These are phyloP conservation scores for Macrophya annulata DNA, from an alignment of 2,888 invertebrate genomes.

Conservation along the genomic window DNA sequence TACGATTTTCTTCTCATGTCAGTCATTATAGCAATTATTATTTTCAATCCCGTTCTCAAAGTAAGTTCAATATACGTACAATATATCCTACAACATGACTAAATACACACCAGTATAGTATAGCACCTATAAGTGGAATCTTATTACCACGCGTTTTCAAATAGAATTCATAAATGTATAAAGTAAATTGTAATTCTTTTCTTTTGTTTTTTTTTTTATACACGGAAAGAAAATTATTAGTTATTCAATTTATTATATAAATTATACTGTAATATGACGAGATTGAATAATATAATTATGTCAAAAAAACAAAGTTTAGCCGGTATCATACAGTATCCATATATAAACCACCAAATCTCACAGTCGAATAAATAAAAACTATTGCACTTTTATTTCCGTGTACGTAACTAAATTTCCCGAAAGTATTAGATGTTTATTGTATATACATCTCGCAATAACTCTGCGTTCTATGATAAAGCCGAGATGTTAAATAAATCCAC, in stretches of 20 bases:
- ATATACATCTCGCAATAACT: background rate
- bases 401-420: constrained; percentile 12
- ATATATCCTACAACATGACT: constrained; percentile 28
- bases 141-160: constrained; percentile 18
- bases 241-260: background rate
- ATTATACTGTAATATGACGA: background rate
- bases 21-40: background rate
- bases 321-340: background rate
- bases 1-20: background rate
- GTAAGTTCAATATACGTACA: background rate
- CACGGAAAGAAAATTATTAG: constrained; percentile 13
- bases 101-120: constrained; percentile 43
- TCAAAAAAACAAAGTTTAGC: background rate
- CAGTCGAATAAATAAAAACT: constrained; percentile 14
- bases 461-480: background rate
- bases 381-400: constrained; percentile 11
- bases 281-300: background rate
- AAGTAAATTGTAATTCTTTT: background rate
- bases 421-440: background rate
- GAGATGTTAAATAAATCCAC: constrained; percentile 3
- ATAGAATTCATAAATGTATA: background rate
- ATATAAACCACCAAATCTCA: background rate
- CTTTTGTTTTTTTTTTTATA: background rate
- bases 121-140: constrained; percentile 42
- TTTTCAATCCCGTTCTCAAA: background rate